Evolutionary conservation across 2,888 invertebrate genomes (phyloP).

Genomic region (Melieria picta): DNA sequence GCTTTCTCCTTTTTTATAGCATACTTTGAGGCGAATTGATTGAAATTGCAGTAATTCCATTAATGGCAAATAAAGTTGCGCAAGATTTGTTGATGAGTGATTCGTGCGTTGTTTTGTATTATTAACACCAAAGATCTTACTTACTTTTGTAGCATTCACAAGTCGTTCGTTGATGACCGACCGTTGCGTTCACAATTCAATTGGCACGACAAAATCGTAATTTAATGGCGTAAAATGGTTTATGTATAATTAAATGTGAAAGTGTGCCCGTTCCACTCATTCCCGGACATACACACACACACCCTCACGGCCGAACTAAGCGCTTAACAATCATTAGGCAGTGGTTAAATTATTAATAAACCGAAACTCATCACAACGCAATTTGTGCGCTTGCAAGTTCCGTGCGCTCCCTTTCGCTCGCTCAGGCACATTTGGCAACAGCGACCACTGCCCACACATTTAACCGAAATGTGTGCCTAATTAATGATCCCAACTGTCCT

Average conservation of each 20-base stretch:
- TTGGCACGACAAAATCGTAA: background rate
- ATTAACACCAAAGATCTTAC: no score
- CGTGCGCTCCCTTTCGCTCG: background rate
- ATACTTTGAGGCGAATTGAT: no score
- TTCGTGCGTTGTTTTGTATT: no score
- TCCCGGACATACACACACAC: conserved; percentile 1
- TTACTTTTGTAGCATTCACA: no score
- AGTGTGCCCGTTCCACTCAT: background rate
- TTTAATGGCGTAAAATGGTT: conserved; percentile 25
- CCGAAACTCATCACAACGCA: conserved; percentile 17
- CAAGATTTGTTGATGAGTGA: no score
- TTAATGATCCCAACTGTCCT: conserved; percentile 45
- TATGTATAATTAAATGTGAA: conserved; percentile 32
- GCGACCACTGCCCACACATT: conserved; percentile 30
- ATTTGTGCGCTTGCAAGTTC: background rate
- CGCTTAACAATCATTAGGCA: no score
- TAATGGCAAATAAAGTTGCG: no score
- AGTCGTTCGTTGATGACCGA: background rate
- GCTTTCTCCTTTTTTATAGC: no score
- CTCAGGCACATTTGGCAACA: conserved; percentile 26
- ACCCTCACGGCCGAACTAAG: background rate
- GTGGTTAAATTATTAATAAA: conserved; percentile 49
- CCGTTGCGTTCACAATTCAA: background rate
- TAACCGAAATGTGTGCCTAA: conserved; percentile 29
- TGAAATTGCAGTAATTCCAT: no score